A percentile compares a stretch with the other conserved stretches of the same genome.
phyloP scores from a whole-genome alignment of 2,113 vertebrate species.

The Pangasianodon hypophthalmus region DNA sequence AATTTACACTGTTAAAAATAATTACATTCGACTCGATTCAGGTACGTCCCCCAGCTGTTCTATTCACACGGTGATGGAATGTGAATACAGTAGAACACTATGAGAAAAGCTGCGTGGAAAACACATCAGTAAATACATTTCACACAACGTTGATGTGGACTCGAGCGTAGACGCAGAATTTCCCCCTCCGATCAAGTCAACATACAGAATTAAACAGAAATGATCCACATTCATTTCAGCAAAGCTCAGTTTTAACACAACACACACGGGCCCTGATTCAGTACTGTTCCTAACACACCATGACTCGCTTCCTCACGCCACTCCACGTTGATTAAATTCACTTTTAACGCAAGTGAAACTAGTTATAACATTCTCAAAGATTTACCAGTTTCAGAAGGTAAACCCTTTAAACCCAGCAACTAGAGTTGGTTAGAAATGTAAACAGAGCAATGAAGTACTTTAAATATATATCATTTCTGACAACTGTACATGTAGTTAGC shows the following conservation, averaged over 20 bases:
- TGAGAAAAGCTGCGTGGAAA: neutral
- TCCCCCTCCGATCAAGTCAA: neutral
- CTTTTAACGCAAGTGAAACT: neutral
- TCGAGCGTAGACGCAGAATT: neutral
- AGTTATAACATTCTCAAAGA: neutral
- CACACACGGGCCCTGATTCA: neutral
- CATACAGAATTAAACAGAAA: neutral
- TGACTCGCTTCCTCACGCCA: neutral
- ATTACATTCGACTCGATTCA: conserved; percentile 56
- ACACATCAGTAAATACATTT: neutral
- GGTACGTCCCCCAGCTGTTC: conserved; percentile 52
- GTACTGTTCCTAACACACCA: neutral
- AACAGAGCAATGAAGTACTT: neutral
- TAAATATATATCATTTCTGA: neutral
- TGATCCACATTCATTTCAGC: neutral
- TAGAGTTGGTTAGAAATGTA: neutral
- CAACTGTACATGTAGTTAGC: neutral
- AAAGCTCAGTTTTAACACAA: neutral
- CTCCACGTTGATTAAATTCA: neutral
- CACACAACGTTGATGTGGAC: neutral
- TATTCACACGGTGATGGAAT: neutral
- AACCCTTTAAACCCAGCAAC: neutral
- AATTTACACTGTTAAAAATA: conserved; percentile 49
- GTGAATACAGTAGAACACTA: neutral
- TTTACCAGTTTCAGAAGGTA: neutral